phyloP scores from a whole-genome alignment of 2,113 vertebrate genomes.

The Neolamprologus kungweensis region DNA sequence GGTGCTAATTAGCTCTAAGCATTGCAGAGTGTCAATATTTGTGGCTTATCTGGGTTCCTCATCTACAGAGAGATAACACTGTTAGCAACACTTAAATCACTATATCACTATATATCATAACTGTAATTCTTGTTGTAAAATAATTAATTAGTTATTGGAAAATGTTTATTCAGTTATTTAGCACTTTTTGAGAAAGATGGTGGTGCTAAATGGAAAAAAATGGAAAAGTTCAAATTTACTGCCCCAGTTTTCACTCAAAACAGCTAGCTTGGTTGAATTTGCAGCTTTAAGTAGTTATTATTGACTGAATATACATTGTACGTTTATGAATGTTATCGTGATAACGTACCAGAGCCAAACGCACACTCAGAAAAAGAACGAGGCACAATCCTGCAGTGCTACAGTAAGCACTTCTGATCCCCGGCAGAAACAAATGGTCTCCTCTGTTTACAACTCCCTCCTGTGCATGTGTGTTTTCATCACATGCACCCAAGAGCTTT shows the following conservation, averaged over 20 bases:
- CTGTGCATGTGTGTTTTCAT: neutral
- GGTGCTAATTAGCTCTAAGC: neutral
- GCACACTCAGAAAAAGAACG: neutral
- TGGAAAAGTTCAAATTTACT: neutral
- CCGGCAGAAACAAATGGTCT: constrained; percentile 28
- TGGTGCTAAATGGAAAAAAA: accelerated
- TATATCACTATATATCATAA: neutral
- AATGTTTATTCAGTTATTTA: neutral
- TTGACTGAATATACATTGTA: neutral
- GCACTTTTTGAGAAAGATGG: neutral
- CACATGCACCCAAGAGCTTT: neutral
- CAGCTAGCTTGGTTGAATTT: neutral
- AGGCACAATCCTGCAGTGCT: constrained; percentile 8
- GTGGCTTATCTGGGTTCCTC: neutral
- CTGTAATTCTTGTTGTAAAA: neutral
- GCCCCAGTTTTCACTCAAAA: neutral
- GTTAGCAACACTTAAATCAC: neutral
- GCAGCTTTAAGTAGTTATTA: neutral
- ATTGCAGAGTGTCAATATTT: neutral
- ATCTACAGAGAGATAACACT: neutral
- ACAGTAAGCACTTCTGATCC: constrained; percentile 31
- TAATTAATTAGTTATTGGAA: neutral
- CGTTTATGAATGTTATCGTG: neutral
- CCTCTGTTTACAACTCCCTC: constrained; percentile 17
- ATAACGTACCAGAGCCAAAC: neutral